phyloP scores from a whole-genome alignment of 2,888 invertebrate species.

The Pyralis farinalis region DNA sequence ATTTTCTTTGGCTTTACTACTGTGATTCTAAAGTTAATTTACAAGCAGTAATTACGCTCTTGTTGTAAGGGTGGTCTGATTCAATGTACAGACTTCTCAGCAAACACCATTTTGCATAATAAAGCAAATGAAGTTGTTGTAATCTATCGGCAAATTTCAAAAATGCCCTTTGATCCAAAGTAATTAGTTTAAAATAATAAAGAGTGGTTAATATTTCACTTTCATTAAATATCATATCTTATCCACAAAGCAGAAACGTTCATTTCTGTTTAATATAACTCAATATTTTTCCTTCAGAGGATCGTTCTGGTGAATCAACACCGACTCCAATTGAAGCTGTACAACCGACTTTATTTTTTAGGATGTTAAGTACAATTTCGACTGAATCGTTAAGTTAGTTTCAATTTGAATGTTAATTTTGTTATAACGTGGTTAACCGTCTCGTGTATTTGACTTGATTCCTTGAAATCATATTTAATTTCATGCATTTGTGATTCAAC shows the following conservation, averaged over 20 bases:
- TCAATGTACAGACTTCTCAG: too few species aligned
- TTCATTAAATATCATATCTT: background rate
- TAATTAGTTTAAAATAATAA: conserved; percentile 3
- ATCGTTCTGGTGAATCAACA: conserved; percentile 43
- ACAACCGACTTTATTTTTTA: conserved; percentile 52
- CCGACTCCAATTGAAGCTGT: conserved; percentile 37
- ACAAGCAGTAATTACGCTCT: too few species aligned
- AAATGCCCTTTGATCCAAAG: background rate
- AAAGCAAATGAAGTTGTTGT: too few species aligned
- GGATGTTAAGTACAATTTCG: conserved; percentile 72
- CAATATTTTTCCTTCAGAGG: conserved; percentile 40
- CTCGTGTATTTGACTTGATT: conserved; percentile 1
- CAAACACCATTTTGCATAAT: too few species aligned
- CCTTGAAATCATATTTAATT: background rate
- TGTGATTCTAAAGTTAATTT: too few species aligned
- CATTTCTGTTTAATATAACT: background rate
- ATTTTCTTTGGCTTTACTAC: too few species aligned
- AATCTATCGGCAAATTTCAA: too few species aligned
- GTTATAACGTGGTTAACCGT: background rate
- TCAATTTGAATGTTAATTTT: conserved; percentile 10
- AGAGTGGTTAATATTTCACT: background rate
- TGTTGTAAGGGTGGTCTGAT: too few species aligned
- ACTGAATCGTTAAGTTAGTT: conserved; percentile 61
- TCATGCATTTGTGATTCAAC: background rate
- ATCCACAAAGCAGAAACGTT: background rate